Conservation (phyloP, 2,888 invertebrate species). For the Zelleria hepariella region DNA sequence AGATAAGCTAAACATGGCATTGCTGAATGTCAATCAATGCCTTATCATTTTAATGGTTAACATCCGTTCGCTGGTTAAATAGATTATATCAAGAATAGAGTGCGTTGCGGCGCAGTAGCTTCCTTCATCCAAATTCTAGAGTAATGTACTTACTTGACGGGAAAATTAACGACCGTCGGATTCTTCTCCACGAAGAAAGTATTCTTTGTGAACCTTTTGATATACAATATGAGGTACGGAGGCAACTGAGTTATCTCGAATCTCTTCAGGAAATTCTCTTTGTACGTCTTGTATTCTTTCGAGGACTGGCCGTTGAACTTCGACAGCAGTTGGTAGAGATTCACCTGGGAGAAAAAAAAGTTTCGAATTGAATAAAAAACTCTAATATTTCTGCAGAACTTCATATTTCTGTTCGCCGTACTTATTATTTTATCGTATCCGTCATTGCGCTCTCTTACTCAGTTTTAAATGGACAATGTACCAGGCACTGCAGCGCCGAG, state of each 20-base stretch:
- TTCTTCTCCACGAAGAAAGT: conserved; percentile 99
- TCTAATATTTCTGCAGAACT: too few relatives aligned
- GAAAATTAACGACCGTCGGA: conserved; percentile 99
- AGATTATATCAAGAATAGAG: background rate
- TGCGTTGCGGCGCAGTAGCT: background rate
- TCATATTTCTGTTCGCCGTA: too few relatives aligned
- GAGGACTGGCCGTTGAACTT: conserved; percentile 97
- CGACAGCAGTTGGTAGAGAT: conserved; percentile 91
- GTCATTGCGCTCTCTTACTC: too few relatives aligned
- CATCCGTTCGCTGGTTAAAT: too few relatives aligned
- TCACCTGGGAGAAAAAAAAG: conserved; percentile 75
- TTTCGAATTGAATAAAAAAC: too few relatives aligned
- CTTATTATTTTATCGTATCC: too few relatives aligned
- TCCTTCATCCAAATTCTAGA: background rate
- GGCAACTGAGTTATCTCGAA: conserved; percentile 96
- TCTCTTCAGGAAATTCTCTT: conserved; percentile 97
- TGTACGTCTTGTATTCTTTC: conserved; percentile 99
- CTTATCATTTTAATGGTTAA: too few relatives aligned
- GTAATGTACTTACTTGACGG: conserved; percentile 88
- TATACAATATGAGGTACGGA: conserved; percentile 94
- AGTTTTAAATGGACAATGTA: too few relatives aligned
- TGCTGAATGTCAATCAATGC: too few relatives aligned
- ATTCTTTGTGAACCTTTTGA: conserved; percentile 98
- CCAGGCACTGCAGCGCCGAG: too few relatives aligned
- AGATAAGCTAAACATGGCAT: too few relatives aligned